Base-by-base conservation (phyloP, 1,140 invertebrate species). In the Telenomus remus region DNA sequence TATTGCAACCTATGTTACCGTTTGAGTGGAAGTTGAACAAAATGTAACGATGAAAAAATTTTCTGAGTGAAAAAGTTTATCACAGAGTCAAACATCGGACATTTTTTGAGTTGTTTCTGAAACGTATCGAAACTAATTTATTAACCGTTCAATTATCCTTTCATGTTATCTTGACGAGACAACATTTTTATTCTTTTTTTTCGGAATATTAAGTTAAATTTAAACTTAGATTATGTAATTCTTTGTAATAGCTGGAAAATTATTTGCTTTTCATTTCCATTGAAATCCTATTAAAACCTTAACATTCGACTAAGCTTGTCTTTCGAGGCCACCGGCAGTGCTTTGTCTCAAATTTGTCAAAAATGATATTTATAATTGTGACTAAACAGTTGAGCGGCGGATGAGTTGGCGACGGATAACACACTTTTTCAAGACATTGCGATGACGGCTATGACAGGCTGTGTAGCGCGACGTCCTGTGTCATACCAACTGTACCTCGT, bases 401-500 rank as follows among this genome's bases (percentile, higher is more conserved):
- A 56, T 53, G 51, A 59, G 12, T 56, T 11, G 60, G 19, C 44
- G 63, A 68, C 68, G 51, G 49, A 61, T 56, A 44, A 63, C 48
- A 57, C 9, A 73, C 71, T 66, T 74, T 55, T 50, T 57, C 55
- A 42, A 51, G 60, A 70, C 65, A 37, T 35, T 35, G 73, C 48
- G 78, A 72, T 79, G 78, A 79, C 78, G 78, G 66, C 78, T 77
- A 70, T 77, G 78, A 79, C 78, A 77, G 65, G 42, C 42, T n/a
- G 34, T 51, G 70, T 53, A 59, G 66, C 66, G 51, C 33, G 59
- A 68, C 51, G 33, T 16, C n/a, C 50, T 57, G 10, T 50, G 9
- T 44, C 66, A 49, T 39, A 61, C 70, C 78, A 77, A 70, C 68
- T 76, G 69, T 69, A 69, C 73, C 69, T 73, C 69, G 56, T 76